Evolutionary conservation across 37 sponge, comb jelly and placozoan genomes (phyloP).

Genomic region (Trichoplax adhaerens): DNA sequence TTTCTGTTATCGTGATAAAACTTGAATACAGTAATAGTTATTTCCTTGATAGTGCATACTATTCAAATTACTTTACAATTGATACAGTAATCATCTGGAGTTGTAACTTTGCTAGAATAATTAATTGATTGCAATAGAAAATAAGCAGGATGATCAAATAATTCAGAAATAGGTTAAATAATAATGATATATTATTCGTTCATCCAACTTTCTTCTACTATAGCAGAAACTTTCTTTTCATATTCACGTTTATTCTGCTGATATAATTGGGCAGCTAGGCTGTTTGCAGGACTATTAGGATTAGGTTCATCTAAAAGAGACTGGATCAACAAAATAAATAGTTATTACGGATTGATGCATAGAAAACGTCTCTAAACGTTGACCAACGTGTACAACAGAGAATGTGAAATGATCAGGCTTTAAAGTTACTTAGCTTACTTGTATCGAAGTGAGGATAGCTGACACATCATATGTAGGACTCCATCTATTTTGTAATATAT

Average conservation of each 20-base stretch:
- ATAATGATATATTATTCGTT: background rate
- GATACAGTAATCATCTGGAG: too few relatives aligned
- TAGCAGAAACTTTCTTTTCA: slow-evolving; percentile 86
- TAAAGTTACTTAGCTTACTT: slow-evolving; percentile 20
- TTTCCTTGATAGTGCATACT: too few relatives aligned
- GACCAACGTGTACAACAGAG: background rate
- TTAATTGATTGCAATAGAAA: too few relatives aligned
- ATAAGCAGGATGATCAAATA: too few relatives aligned
- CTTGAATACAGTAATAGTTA: too few relatives aligned
- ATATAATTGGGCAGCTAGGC: slow-evolving; percentile 98
- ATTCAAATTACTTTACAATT: too few relatives aligned
- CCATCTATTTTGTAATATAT: slow-evolving; percentile 94
- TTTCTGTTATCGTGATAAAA: too few relatives aligned
- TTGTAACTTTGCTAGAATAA: too few relatives aligned
- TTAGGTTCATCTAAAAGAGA: slow-evolving; percentile 96
- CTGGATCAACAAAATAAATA: slow-evolving; percentile 20
- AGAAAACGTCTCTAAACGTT: background rate
- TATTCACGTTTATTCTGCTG: slow-evolving; percentile 96
- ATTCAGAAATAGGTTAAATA: too few relatives aligned
- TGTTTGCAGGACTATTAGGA: slow-evolving; percentile 99
- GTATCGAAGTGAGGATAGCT: slow-evolving; percentile 97
- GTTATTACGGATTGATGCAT: background rate
- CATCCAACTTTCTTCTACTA: slow-evolving; percentile 98
- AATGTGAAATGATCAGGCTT: background rate
- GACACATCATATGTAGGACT: slow-evolving; percentile 99